Base-by-base conservation (phyloP, 2,113 vertebrate genomes). In the Maccullochella peelii region DNA sequence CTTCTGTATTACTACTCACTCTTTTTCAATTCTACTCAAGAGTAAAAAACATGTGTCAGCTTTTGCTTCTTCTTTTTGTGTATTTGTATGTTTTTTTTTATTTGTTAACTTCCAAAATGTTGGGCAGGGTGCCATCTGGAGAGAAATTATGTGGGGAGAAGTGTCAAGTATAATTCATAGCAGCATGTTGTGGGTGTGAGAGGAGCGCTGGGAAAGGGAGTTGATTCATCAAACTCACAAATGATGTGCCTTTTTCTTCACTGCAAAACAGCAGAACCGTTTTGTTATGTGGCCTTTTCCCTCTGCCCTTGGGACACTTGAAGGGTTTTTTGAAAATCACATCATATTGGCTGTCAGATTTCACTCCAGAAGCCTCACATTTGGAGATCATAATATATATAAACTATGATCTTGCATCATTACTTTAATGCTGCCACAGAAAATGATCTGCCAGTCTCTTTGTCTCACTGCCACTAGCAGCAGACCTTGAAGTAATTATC, bases 111-210 rank as follows among this genome's bases (percentile, higher is more conserved):
- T 84, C 59, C 55, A 73, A 86, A 86, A 79, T 79, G 73, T 78
- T 83, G 47, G 67, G 67, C 66, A 78, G 47, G 47, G 73, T 83
- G 80, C 91, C 85, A 92, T 82, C 80, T 89, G 86, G 83, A 89
- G 86, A 87, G 65, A 77, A 85, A 84, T 83, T 52, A 75, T 59
- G 25, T 30, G 30, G 72, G 57, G 79, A 86, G 76, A 81, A 77
- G 54, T 88, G 86, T 92, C 87, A 88, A 73, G 74, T 80, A 71
- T 83, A 86, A 93, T 92, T 77, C 77, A 90, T 73, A 69, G 59
- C 85, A 81, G 52, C 71, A 75, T 87, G 83, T 86, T 59, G 80
- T 86, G 86, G 77, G 84, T 87, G 82, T 87, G 74, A 86, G 85
- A 77, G 66, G 77, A 86, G 54, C 5, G 8, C 76, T 76, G 80